Evolutionary conservation across 2,113 vertebrate species (phyloP).

Genomic region (Upupa epops): DNA sequence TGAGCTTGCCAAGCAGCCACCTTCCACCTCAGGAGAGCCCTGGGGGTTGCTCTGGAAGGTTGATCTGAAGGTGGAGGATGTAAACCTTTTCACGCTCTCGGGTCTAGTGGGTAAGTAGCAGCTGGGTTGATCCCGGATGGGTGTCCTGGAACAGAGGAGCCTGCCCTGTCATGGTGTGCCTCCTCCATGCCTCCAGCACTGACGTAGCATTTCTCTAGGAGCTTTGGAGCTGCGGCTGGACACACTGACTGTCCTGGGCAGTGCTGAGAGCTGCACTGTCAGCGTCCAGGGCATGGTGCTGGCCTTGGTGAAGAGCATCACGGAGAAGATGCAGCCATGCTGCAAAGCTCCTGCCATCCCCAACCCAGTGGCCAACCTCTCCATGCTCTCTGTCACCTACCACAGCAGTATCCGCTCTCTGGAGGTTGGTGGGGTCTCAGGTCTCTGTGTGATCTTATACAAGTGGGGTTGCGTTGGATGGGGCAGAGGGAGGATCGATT

Average conservation of each 20-base stretch:
- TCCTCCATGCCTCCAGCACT: not conserved
- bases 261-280: conserved; percentile 82
- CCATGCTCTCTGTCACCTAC: conserved; percentile 80
- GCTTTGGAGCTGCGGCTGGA: conserved; percentile 88
- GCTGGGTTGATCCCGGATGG: not conserved
- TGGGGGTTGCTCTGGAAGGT: conserved; percentile 84
- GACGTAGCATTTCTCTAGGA: conserved; percentile 68
- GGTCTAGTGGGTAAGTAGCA: conserved; percentile 84
- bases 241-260: conserved; percentile 78
- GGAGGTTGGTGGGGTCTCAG: conserved; percentile 76
- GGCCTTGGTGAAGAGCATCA: conserved; percentile 83
- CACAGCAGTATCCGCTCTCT: conserved; percentile 84
- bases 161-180: not conserved
- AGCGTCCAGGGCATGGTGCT: conserved; percentile 85
- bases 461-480: not conserved
- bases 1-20: not conserved
- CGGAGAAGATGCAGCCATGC: conserved; percentile 89
- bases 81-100: conserved; percentile 91
- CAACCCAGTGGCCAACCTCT: conserved; percentile 79
- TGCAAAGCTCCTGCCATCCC: conserved; percentile 82
- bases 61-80: conserved; percentile 88
- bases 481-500: not conserved
- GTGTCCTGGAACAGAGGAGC: not conserved
- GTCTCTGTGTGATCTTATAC: not conserved
- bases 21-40: conserved; percentile 31